A percentile compares a stretch with the other conserved stretches of the same genome.
Evolutionary conservation across 2,113 vertebrate genomes (phyloP).

Genomic region (Solenodon paradoxus): DNA sequence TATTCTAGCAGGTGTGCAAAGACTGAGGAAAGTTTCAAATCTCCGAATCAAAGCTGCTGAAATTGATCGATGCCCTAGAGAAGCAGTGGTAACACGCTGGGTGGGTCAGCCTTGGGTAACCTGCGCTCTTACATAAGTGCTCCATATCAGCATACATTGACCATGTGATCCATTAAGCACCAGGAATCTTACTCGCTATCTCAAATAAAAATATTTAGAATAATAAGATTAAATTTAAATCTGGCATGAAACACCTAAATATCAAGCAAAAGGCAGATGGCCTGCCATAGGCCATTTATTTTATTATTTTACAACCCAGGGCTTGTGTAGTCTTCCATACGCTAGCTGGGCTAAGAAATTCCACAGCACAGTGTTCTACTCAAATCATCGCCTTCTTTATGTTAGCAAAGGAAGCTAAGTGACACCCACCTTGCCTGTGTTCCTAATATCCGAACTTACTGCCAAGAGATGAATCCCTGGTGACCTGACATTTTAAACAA

Average conservation of each 20-base stretch:
- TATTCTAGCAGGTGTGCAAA: neutral
- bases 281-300: slow-evolving; percentile 84
- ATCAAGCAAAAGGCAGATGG: slow-evolving; percentile 84
- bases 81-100: neutral
- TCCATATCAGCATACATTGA: slow-evolving; percentile 50
- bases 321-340: slow-evolving; percentile 81
- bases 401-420: neutral
- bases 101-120: neutral
- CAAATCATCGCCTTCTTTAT: slow-evolving; percentile 65
- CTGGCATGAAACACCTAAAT: slow-evolving; percentile 78
- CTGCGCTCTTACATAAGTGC: neutral
- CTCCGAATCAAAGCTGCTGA: neutral
- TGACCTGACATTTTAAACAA: neutral
- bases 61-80: neutral
- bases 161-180: slow-evolving; percentile 66
- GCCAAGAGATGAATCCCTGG: slow-evolving; percentile 20
- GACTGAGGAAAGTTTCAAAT: neutral
- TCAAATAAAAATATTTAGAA: slow-evolving; percentile 82
- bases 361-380: slow-evolving; percentile 65
- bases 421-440: slow-evolving; percentile 44
- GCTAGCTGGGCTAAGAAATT: slow-evolving; percentile 78
- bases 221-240: slow-evolving; percentile 81
- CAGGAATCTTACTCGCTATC: slow-evolving; percentile 75
- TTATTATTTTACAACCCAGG: slow-evolving; percentile 86
- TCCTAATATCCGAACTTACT: neutral